Evolutionary conservation across 1,140 invertebrate genomes (phyloP).

Genomic region (Chionoecetes opilio): DNA sequence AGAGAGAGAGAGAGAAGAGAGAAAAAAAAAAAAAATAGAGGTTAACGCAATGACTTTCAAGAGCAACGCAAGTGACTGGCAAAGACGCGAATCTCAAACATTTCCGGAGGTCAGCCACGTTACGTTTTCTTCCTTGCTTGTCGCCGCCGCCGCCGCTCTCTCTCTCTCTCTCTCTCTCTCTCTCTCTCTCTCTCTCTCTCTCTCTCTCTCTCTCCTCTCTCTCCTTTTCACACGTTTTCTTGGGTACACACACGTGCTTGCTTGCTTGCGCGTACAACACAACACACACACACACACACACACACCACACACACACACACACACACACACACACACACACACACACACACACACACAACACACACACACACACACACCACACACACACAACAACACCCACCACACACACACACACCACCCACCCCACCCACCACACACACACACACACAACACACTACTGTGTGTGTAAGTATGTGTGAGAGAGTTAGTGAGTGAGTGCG

Average conservation of each 20-base stretch:
- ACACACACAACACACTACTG: neutral
- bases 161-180: no score
- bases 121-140: neutral
- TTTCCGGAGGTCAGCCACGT: neutral
- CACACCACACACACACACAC: no score
- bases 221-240: neutral
- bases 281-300: no score
- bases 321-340: no score
- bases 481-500: neutral
- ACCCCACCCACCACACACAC: neutral
- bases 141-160: no score
- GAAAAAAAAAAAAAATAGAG: neutral
- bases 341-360: neutral
- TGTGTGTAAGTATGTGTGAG: neutral
- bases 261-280: no score
- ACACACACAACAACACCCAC: neutral
- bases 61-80: neutral
- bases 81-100: neutral
- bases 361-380: neutral
- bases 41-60: neutral
- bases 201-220: neutral
- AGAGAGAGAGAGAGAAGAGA: neutral
- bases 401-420: no score
- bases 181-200: neutral
- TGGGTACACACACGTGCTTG: neutral